Conservation (phyloP, 2,888 invertebrate genomes). For the Drosophila fungiperda region DNA sequence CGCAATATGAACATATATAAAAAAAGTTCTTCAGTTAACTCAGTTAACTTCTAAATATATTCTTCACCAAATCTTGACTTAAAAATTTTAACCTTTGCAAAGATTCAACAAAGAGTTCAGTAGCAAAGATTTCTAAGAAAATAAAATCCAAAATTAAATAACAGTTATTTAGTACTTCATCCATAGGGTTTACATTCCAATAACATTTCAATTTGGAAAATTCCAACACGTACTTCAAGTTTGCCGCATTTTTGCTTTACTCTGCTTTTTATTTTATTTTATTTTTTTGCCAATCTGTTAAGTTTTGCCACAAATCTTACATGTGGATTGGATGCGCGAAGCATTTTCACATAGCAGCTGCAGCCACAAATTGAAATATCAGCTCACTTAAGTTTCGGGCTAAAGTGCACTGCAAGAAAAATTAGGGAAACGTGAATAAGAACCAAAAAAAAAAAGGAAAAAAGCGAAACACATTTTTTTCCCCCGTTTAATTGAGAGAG, state of each 20-base stretch:
- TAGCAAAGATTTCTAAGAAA: neutral
- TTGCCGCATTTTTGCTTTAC: neutral
- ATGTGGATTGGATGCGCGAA: slow-evolving; percentile 67
- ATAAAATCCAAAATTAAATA: neutral
- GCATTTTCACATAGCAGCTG: slow-evolving; percentile 42
- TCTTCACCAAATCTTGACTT: neutral
- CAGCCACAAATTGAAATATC: slow-evolving; percentile 50
- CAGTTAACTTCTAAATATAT: neutral
- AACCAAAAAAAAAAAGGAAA: neutral
- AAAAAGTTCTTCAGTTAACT: neutral
- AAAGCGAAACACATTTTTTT: slow-evolving; percentile 12
- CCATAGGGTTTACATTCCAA: neutral
- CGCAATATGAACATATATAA: neutral
- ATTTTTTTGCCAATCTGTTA: slow-evolving; percentile 29
- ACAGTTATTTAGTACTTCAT: neutral
- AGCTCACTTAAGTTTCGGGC: slow-evolving; percentile 48
- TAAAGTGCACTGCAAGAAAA: slow-evolving; percentile 13
- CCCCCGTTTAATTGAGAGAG: slow-evolving; percentile 44
- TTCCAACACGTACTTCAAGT: slow-evolving; percentile 45
- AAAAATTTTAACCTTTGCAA: neutral
- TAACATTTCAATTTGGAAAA: slow-evolving; percentile 2
- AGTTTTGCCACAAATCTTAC: slow-evolving; percentile 65
- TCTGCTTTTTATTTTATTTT: neutral
- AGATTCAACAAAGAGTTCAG: too few species aligned
- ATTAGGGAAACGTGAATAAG: neutral